Evolutionary conservation across 2,888 invertebrate species (phyloP), one percentile per base, ranked within the genome.

Genomic region (Leuctra nigra): DNA sequence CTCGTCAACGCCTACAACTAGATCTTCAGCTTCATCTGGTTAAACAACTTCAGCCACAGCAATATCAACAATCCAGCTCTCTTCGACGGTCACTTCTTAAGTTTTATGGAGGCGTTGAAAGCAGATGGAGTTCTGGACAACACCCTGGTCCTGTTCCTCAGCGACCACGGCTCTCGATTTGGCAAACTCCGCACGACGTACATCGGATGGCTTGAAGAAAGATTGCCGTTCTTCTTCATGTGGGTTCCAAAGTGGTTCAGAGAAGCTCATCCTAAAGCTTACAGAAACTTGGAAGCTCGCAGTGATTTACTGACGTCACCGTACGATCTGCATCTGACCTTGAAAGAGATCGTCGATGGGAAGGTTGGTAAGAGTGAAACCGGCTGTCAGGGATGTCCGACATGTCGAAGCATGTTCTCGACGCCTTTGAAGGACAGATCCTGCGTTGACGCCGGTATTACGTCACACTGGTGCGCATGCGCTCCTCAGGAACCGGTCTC

Each of bases 121-220:
- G 73, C 75, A n/a, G 76, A 77, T 0, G 82, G 82, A 0, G 74
- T 82, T 4, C 67, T 83, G 52, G 77, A 83, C 39, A 82, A 82
- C 41, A 81, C 83, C 1, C 78, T 88, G 64, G 72, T 90, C 1
- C 73, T 89, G 56, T 83, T 87, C 62, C 74, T 89, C 54, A 88
- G 89, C 65, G 89, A 89, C 67, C 89, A 90, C 65, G 90, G 91
- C 0, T 77, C 87, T 66, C 77, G 90, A 9, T 88, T 84, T 68
- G 90, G 90, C 0, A 77, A 79, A n/a, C 77, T 83, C 39, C 76
- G 89, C 2, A 73, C 80, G 59, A 80, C 83, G 2, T 74, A 81
- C 60, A 79, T 83, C 24, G 87, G 88, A 0, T 89, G 86, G 76
- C 79, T 87, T 64, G 90, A 91, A 66, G 87, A 89, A 64, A 79